Evolutionary conservation across 2,888 invertebrate species (phyloP).

Genomic region (Hofmannophila pseudospretella): DNA sequence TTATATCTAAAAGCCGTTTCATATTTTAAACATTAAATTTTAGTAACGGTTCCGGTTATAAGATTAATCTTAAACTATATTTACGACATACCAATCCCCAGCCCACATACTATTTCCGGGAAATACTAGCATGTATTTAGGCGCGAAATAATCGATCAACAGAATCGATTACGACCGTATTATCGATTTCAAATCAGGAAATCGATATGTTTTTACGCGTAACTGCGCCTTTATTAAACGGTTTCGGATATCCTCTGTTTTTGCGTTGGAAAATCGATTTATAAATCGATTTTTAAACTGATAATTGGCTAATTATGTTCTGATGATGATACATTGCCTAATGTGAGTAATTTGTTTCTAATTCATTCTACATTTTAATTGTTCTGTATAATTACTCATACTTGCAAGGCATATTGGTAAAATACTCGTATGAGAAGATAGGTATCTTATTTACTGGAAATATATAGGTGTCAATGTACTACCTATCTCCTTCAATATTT

Average conservation of each 20-base stretch:
- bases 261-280: not conserved
- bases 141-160: constrained; percentile 7
- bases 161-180: constrained; percentile 1
- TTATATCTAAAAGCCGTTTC: too few species aligned
- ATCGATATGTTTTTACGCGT: constrained; percentile 3
- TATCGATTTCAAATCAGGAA: constrained; percentile 8
- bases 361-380: not conserved
- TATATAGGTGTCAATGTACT: too few species aligned
- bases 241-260: constrained; percentile 8
- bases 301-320: not conserved
- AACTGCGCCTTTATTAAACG: not conserved
- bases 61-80: too few species aligned
- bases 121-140: constrained; percentile 1
- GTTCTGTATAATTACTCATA: too few species aligned
- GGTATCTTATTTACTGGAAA: too few species aligned
- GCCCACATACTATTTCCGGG: constrained; percentile 2
- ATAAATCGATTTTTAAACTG: constrained; percentile 1
- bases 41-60: too few species aligned
- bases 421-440: too few species aligned
- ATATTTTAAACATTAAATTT: too few species aligned
- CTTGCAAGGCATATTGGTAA: too few species aligned
- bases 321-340: not conserved
- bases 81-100: too few species aligned
- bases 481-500: too few species aligned
- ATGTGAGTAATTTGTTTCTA: not conserved